Evolutionary conservation across 2,797 vertebrate species (phyloP), one percentile per base, ranked within the genome.

Genomic region (Leptoclinus maculatus): DNA sequence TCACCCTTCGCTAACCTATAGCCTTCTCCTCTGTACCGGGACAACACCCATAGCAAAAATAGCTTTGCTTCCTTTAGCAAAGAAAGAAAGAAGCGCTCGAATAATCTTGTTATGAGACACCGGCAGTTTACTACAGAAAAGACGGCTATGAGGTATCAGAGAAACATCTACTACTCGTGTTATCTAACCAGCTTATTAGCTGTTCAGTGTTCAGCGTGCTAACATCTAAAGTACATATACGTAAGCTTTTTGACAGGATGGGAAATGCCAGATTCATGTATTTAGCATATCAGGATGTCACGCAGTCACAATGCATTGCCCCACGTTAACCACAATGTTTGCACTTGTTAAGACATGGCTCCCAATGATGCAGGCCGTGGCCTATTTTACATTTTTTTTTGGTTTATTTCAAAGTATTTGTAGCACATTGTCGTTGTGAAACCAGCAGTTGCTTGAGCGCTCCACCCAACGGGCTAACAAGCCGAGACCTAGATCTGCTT

Each of bases 211-310:
- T 95, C 73, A 83, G 93, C 93, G 75, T 95, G 95, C 94, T 94
- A 92, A 92, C 93, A 92, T 90, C 91, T 95, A 87, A 94, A 96
- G 92, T 95, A 94, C 95, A 91, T 95, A 96, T 95, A 96, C 93
- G 5, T 70, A 73, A 80, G 79, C 96, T 57, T 57, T 93, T 78
- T 66, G 68, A 72, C 62, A 71, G 36, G 79, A 84, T 47, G 70
- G 76, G 63, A 83, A 91, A 93, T 95, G 93, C 94, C 94, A 92
- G 93, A 95, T 93, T 95, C 51, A 91, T 93, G 89, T 94, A 92
- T 94, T 93, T 77, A 95, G 92, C 39, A 21, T 70, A 27, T 58
- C 34, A 38, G 57, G 53, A 74, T 43, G 56, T 82, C 78, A 71
- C 62, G 51, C 39, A 73, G 67, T 78, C 47, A 11, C 66, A 88